Conservation (phyloP, 2,113 vertebrate genomes). For the Bubo blakistoni region DNA sequence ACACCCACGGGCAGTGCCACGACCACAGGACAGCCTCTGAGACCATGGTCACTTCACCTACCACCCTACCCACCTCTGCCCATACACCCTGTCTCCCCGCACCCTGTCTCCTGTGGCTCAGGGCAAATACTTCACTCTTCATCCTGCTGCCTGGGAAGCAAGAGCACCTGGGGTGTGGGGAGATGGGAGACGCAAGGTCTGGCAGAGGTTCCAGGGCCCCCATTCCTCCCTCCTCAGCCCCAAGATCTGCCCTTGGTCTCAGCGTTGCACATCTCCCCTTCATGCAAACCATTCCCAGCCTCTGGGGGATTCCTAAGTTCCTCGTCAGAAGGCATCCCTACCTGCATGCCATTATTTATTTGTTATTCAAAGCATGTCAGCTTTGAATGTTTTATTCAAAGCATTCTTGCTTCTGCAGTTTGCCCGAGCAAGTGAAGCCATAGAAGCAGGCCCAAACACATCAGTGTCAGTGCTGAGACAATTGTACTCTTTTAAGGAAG, state of each 20-base stretch:
- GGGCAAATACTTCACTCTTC: background rate
- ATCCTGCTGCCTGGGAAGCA: background rate
- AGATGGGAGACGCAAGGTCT: rapidly evolving
- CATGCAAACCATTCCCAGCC: background rate
- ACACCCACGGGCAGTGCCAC: rapidly evolving
- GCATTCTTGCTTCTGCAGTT: background rate
- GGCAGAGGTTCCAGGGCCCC: background rate
- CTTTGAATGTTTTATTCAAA: constrained; percentile 42
- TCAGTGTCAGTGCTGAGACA: background rate
- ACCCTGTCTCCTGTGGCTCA: background rate
- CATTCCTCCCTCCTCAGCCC: background rate
- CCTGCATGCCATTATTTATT: background rate
- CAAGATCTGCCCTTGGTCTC: rapidly evolving
- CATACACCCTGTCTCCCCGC: background rate
- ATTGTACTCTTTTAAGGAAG: background rate
- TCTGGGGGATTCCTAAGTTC: background rate
- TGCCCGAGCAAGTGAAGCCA: background rate
- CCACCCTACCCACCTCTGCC: background rate
- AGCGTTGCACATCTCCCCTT: background rate
- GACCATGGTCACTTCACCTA: rapidly evolving
- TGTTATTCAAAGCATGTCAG: constrained; percentile 9
- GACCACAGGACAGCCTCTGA: background rate
- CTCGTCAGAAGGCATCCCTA: background rate
- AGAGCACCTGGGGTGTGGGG: rapidly evolving
- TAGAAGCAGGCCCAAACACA: constrained; percentile 16